These are phyloP conservation scores for Muscicapa comitata DNA, from an alignment of 2,797 vertebrate genomes.

Conservation along the genomic window DNA sequence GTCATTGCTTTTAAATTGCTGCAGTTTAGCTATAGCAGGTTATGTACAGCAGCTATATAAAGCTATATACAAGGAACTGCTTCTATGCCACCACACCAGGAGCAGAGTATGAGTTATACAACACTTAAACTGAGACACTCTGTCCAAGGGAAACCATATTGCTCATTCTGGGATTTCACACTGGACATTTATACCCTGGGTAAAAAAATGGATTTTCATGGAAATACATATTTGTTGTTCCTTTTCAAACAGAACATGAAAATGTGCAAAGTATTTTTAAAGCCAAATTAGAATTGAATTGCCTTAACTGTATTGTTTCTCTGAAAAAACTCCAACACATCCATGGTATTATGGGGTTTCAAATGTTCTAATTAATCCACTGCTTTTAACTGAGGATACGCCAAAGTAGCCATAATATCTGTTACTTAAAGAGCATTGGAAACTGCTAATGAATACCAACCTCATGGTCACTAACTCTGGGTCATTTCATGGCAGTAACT, in stretches of 20 bases:
- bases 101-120: constrained; percentile 65
- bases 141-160: constrained; percentile 32
- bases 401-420: background rate
- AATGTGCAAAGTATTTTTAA: constrained; percentile 10
- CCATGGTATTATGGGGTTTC: background rate
- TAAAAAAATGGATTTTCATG: constrained; percentile 35
- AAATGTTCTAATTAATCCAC: background rate
- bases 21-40: constrained; percentile 61
- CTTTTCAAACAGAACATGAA: constrained; percentile 9
- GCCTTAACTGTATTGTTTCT: background rate
- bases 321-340: background rate
- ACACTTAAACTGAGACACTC: constrained; percentile 42
- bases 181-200: constrained; percentile 2
- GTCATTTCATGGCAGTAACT: background rate
- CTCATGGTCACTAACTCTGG: background rate
- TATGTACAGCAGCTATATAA: constrained; percentile 59
- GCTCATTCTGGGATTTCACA: constrained; percentile 38
- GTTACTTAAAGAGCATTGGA: background rate
- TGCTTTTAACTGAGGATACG: background rate
- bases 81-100: constrained; percentile 55
- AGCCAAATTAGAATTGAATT: constrained; percentile 14
- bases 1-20: constrained; percentile 66
- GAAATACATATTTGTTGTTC: background rate
- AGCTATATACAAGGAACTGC: constrained; percentile 48
- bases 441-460: background rate